A percentile compares a stretch with the other conserved stretches of the same genome.
These are phyloP conservation scores for Mugil cephalus DNA, from an alignment of 2,113 vertebrate species.

Conservation along the genomic window DNA sequence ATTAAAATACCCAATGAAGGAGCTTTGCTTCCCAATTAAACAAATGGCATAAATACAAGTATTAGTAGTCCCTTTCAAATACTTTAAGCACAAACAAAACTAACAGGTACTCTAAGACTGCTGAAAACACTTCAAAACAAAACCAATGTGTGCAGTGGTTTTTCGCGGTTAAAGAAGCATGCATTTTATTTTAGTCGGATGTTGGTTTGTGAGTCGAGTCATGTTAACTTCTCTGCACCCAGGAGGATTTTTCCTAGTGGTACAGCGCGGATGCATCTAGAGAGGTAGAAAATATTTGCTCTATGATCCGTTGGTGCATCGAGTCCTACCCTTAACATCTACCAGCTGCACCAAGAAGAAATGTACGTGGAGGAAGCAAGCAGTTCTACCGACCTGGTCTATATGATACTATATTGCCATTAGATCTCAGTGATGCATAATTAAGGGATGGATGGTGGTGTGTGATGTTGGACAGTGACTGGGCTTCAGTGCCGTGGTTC, in stretches of 20 bases:
- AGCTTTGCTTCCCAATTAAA: conserved; percentile 43
- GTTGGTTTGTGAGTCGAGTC: conserved; percentile 42
- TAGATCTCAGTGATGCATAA: conserved; percentile 72
- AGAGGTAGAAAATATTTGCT: conserved; percentile 73
- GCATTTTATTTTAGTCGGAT: conserved; percentile 43
- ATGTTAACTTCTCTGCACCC: conserved; percentile 37
- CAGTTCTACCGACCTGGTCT: conserved; percentile 28
- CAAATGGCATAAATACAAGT: conserved; percentile 62
- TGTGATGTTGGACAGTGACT: conserved; percentile 61
- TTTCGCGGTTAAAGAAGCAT: conserved; percentile 49
- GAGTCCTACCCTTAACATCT: conserved; percentile 42
- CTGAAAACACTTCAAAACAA: conserved; percentile 63
- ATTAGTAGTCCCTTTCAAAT: conserved; percentile 76
- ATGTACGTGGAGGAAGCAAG: conserved; percentile 42
- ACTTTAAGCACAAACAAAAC: conserved; percentile 65
- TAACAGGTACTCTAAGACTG: conserved; percentile 34
- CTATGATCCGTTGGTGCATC: conserved; percentile 61
- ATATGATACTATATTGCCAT: conserved; percentile 67
- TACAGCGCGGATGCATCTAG: conserved; percentile 58
- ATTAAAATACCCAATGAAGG: conserved; percentile 60
- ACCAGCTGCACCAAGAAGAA: conserved; percentile 42
- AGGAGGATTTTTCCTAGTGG: conserved; percentile 36
- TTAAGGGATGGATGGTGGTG: conserved; percentile 39
- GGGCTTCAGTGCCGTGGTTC: conserved; percentile 72
- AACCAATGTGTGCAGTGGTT: conserved; percentile 42